Base-by-base conservation (phyloP, 2,888 invertebrate species). In the Cryptocheilus praepositus region DNA sequence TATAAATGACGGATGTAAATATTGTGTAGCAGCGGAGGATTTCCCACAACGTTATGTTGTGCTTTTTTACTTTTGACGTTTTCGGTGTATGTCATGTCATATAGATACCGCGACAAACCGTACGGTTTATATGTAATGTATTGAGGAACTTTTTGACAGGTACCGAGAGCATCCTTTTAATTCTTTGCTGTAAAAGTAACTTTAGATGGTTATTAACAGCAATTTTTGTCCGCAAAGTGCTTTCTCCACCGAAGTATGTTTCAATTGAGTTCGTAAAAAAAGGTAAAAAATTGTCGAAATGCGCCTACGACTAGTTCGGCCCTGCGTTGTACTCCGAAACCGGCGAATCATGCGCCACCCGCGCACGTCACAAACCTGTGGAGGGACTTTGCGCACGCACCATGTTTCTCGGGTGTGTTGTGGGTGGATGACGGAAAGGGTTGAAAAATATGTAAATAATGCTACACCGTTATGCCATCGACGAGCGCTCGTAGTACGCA, bases 361-460 rank as follows among this genome's bases (percentile, higher is more conserved):
- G 71, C 75, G 74, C 74, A 70, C 75, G 73, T 77, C 78, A 77
- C 67, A 65, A 67, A 81, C 75, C 69, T 73, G 71, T 73, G 64
- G 74, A 76, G 71, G 64, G 55, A 73, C 73, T 78, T 80, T 78
- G 81, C 80, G 81, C 81, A 75, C 73, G 76, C 77, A 75, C 63
- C 70, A 57, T 68, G 72, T 71, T 72, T 68, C 69, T 70, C 58
- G 56, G 53, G 54, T 64, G 65, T 64, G 68, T 71, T 64, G 73
- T 69, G 64, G 70, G 69, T 67, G 71, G 70, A 71, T 67, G 71
- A 65, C 55, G 69, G 60, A 62, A 66, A 68, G 76, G 78, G 71
- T 76, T 79, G 71, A 57, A 79, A 70, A 77, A 71, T 74, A 71
- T 72, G 69, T 69, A 75, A 80, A 76, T 75, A 78, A 77, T 71